Evolutionary conservation across 2,113 vertebrate species (phyloP), one percentile per base, ranked within the genome.

Genomic region (Leptobrachium leishanense): DNA sequence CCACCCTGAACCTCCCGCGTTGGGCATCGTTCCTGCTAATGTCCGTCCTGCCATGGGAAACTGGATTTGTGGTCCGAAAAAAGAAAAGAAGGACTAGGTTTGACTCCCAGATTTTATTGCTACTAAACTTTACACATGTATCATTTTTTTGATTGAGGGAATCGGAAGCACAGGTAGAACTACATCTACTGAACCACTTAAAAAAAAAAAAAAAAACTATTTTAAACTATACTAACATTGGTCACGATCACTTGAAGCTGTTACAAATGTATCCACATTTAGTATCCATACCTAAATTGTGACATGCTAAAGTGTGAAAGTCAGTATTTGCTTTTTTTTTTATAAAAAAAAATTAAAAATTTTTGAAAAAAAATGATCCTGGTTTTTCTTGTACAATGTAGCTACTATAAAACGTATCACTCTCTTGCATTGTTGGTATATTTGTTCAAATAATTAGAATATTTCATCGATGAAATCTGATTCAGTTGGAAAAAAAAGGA

Each of bases 81-180:
- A 31, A 31, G 20, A 31, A 31, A 31, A 31, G 20, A 31, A 31
- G 20, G 20, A 31, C 20, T 31, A 31, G 20, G 20, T 31, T 50
- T 4, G 46, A 50, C 8, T 5, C 46, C 46, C 46, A 4, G 4
- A 50, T 8, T 50, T 89, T 90, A 88, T 87, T 93, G 92, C 91
- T 94, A 92, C 85, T 93, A 91, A 90, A 90, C 91, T 91, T 90
- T 86, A 85, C 91, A 86, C 89, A 91, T 12, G 10, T 91, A 90
- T 87, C 85, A 83, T 91, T 83, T 89, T 83, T 88, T 83, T 88
- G 88, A 93, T 87, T 92, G 90, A 92, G 85, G 86, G 83, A 90
- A 85, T 89, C 40, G 64, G 63, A 89, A 86, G 83, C 87, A 81
- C 86, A 89, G 92, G 89, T 89, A 90, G 87, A 88, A 89, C 85